Evolutionary conservation across 2,797 vertebrate genomes (phyloP).

Genomic region (Sebastes iracundus): DNA sequence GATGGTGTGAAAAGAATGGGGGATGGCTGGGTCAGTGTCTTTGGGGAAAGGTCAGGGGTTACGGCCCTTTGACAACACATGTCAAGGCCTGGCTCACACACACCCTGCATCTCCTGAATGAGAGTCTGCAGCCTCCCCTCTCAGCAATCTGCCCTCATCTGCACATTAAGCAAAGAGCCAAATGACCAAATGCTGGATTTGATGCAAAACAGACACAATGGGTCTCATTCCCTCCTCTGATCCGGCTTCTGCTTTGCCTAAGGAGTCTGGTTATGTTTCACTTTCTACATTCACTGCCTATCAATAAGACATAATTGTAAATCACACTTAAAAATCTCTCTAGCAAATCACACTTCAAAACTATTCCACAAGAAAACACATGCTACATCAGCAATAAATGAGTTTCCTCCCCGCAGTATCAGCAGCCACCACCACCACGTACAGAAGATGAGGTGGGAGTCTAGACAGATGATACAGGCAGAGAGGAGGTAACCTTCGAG

Average conservation of each 20-base stretch:
- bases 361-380: constrained; percentile 4
- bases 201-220: constrained; percentile 68
- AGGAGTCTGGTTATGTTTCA: constrained; percentile 11
- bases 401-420: not conserved
- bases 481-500: constrained; percentile 60
- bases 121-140: constrained; percentile 66
- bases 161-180: constrained; percentile 61
- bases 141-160: constrained; percentile 70
- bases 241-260: constrained; percentile 26
- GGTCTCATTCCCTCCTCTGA: constrained; percentile 23
- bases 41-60: constrained; percentile 80
- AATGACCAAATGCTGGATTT: constrained; percentile 70
- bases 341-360: constrained; percentile 5
- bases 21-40: constrained; percentile 77
- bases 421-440: constrained; percentile 19
- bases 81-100: constrained; percentile 77
- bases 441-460: constrained; percentile 55
- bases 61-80: constrained; percentile 78
- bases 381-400: constrained; percentile 16
- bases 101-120: constrained; percentile 74
- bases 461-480: constrained; percentile 70
- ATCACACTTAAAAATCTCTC: constrained; percentile 3
- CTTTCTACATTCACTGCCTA: not conserved
- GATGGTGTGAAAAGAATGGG: constrained; percentile 74
- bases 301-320: not conserved